Base-by-base conservation (phyloP, 2,113 vertebrate species). In the Ploceus nigricollis region DNA sequence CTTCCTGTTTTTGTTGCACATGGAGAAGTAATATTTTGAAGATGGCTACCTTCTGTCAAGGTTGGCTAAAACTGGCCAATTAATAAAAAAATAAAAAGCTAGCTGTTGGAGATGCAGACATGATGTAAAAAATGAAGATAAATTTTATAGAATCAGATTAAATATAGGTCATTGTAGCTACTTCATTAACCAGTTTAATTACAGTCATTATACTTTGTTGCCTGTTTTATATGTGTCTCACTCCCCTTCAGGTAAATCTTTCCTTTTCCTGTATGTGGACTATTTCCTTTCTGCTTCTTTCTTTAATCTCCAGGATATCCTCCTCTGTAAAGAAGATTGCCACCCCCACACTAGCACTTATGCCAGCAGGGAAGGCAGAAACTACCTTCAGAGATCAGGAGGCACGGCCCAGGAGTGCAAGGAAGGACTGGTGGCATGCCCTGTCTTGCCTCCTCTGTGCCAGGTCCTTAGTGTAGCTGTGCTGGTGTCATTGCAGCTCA, bases 241-340 rank as follows among this genome's bases (percentile, higher is more conserved):
- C n/a, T 88, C 58, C 40, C 21, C 65, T 70, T 91, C 63, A 66
- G 63, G 58, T 95, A 85, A 90, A 85, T 94, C 48, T 82, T 94
- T 63, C 77, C 66, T 91, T 82, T 77, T 87, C 51, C 60, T 79
- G 42, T 69, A 63, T 53, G 47, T 87, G 82, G 63, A n/a, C 50
- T 80, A 54, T 89, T 93, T 91, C 84, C 40, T 82, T 87, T 78
- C 51, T 72, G 42, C 75, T 57, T 79, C 87, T 86, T 77, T 87
- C 40, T 82, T 72, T 93, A 94, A 94, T 91, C 90, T 93, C 58
- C 63, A 66, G 50, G 79, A 94, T 91, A 82, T 89, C 78, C 73
- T 94, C 24, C 44, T 72, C 57, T 39, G 25, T 75, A 94, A 95
- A 96, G 91, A 63, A 96, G 95, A 87, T 97, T 91, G 87, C 71